phyloP scores from a whole-genome alignment of 2,888 invertebrate genomes.

The Sarcophaga caerulescens region DNA sequence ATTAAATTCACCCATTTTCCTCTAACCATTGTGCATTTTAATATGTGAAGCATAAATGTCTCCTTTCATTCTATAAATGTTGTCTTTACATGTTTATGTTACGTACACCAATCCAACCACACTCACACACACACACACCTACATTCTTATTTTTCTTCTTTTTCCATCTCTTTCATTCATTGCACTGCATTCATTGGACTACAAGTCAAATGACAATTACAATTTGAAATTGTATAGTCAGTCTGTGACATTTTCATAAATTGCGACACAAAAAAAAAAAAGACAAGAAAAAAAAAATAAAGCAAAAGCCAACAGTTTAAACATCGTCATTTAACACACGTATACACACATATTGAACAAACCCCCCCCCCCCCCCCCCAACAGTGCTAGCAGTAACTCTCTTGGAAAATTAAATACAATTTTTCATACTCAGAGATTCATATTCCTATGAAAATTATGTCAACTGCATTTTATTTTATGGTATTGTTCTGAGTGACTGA shows the following conservation, averaged over 20 bases:
- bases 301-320: slow-evolving; percentile 35
- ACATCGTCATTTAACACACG: background rate
- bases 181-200: background rate
- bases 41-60: too few species aligned
- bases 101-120: too few species aligned
- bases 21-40: too few species aligned
- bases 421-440: slow-evolving; percentile 49
- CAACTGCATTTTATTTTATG: slow-evolving; percentile 39
- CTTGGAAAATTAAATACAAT: slow-evolving; percentile 50
- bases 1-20: too few species aligned
- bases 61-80: too few species aligned
- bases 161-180: background rate
- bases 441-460: slow-evolving; percentile 54
- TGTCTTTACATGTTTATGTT: too few species aligned
- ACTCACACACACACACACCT: too few species aligned
- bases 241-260: slow-evolving; percentile 58
- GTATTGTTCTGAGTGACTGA: slow-evolving; percentile 14
- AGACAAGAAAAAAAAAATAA: background rate
- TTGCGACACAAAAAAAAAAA: slow-evolving; percentile 24
- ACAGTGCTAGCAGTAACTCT: slow-evolving; percentile 46
- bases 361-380: background rate
- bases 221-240: slow-evolving; percentile 52
- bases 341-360: background rate
- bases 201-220: slow-evolving; percentile 52
- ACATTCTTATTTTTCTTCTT: background rate